Evolutionary conservation across 2,888 invertebrate species (phyloP).

Genomic region (Rapana venosa): DNA sequence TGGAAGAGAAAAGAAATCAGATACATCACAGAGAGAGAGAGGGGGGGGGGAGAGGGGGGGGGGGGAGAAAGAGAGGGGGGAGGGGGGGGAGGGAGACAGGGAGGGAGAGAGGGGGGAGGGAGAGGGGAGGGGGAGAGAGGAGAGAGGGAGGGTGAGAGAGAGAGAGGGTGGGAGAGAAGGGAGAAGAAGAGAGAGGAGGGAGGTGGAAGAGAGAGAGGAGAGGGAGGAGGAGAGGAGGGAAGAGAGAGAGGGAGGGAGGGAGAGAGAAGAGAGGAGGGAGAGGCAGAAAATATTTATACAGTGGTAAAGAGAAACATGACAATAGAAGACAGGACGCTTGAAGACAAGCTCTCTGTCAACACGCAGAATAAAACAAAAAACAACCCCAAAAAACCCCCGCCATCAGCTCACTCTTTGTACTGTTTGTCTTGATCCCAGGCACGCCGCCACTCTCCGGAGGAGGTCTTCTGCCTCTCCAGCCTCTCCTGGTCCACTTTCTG

Average conservation of each 20-base stretch:
- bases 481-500: conserved; percentile 72
- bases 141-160: background rate
- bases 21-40: no score
- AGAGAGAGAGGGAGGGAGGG: no score
- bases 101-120: no score
- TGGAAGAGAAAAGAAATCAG: no score
- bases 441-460: conserved; percentile 74
- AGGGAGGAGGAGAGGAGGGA: background rate
- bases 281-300: no score
- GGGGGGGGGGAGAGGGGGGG: background rate
- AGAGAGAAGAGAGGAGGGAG: no score
- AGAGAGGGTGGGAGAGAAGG: background rate
- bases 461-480: conserved; percentile 71
- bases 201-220: background rate
- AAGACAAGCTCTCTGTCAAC: no score
- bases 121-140: no score
- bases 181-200: background rate
- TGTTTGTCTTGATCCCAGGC: conserved; percentile 76
- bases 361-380: no score
- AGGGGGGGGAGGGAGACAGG: background rate
- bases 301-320: no score
- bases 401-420: conserved; percentile 56
- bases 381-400: no score
- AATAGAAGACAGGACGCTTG: no score
- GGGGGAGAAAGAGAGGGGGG: conserved; percentile 1